Base-by-base conservation (phyloP, 2,797 vertebrate species). In the Pagetopsis macropterus region DNA sequence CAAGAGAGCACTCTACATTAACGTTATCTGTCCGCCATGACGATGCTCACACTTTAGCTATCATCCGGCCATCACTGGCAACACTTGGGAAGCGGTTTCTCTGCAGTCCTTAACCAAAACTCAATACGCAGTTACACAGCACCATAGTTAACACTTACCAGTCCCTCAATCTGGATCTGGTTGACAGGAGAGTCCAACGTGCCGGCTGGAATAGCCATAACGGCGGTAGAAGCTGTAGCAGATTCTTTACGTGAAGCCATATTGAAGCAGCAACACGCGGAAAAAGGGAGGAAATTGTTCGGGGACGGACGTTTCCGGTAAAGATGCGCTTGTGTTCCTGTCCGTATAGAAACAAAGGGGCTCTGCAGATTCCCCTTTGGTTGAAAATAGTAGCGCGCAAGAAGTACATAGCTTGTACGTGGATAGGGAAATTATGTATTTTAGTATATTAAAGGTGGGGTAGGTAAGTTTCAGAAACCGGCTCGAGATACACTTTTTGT, bases 131-230 rank as follows among this genome's bases (percentile, higher is more conserved):
- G 15, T 15, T 0, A 0, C 10, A 59, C 0, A 2, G 6, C 4
- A 10, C 1, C 5, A 5, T 0, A 1, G 2, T 37, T 3, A 1
- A 48, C 31, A 83, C 94, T 91, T 59, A 95, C 94, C 87, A 94
- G 74, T 0, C 92, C 94, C 4, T 95, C 94, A 15, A 94, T 94
- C 55, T 94, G 94, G 67, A 94, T 93, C 75, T 90, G 91, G 70
- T 94, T 94, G 10, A 95, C 93, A 0, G 90, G 92, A 0, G 92
- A 91, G 75, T 94, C 94, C 79, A 94, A 43, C 0, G 94, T 90
- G 0, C 84, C 88, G 21, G 72, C 19, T 0, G 91, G 72, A 55
- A 91, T 78, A 64, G 87, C 71, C 79, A 89, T 84, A 0, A 0
- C 67, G 1, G 87, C 5, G 51, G 2, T 72, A 1, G 83, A 0